Conservation (phyloP, 2,888 invertebrate genomes). For the Augiades crinisus region DNA sequence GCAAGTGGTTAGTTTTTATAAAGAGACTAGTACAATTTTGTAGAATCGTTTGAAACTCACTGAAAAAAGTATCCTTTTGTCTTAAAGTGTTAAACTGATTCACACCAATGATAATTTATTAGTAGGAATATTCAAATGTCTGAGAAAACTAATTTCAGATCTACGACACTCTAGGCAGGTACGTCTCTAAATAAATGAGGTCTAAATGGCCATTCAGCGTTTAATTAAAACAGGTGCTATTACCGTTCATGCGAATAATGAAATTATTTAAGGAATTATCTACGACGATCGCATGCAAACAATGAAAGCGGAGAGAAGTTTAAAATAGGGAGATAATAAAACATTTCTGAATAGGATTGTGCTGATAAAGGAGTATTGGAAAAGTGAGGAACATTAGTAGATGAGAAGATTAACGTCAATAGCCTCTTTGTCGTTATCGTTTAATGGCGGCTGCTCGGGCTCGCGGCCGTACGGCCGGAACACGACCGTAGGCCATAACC, state of each 20-base stretch:
- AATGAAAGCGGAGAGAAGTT: conserved; percentile 41
- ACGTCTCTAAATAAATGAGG: conserved; percentile 20
- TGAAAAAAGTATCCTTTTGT: not conserved
- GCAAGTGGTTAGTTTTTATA: no score
- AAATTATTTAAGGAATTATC: conserved; percentile 35
- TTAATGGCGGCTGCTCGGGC: conserved; percentile 51
- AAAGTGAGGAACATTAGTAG: conserved; percentile 47
- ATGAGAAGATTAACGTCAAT: conserved; percentile 56
- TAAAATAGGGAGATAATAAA: conserved; percentile 42
- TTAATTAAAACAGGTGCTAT: conserved; percentile 34
- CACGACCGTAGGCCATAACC: conserved; percentile 50
- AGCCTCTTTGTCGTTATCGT: conserved; percentile 51
- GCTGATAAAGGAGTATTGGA: conserved; percentile 49
- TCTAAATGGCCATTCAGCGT: conserved; percentile 32
- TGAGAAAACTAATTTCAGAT: conserved; percentile 6
- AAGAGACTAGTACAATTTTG: no score
- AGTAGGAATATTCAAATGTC: conserved; percentile 7
- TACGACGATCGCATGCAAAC: conserved; percentile 39
- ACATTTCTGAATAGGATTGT: conserved; percentile 34
- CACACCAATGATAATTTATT: not conserved
- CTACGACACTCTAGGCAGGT: conserved; percentile 17
- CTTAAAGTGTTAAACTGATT: not conserved
- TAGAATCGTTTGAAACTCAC: not conserved
- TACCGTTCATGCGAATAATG: conserved; percentile 38
- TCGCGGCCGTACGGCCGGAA: conserved; percentile 37